A percentile compares a stretch with the other conserved stretches of the same genome.
Conservation (phyloP, 2,113 vertebrate species). For the Clarias magur region DNA sequence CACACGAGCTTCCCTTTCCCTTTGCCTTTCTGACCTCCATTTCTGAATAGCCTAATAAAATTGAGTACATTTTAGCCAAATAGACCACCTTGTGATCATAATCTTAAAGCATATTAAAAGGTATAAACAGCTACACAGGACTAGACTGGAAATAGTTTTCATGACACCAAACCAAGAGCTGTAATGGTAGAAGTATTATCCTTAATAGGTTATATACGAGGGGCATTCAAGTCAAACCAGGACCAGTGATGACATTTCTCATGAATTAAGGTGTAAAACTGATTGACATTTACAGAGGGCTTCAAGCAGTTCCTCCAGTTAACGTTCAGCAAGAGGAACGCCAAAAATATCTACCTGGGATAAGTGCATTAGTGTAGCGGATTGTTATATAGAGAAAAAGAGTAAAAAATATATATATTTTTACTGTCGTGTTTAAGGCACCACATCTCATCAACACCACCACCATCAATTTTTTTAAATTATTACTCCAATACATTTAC, state of each 20-base stretch:
- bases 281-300: too few species aligned
- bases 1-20: slow-evolving; percentile 68
- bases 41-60: slow-evolving; percentile 79
- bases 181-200: background rate
- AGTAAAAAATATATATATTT: too few species aligned
- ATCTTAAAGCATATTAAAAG: background rate
- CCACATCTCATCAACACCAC: background rate
- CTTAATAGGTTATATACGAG: background rate
- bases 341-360: too few species aligned
- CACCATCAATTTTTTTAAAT: too few species aligned
- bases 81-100: background rate
- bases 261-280: too few species aligned
- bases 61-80: background rate
- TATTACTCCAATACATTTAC: too few species aligned
- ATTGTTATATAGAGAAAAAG: too few species aligned
- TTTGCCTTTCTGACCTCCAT: slow-evolving; percentile 80
- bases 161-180: background rate
- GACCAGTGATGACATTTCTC: too few species aligned
- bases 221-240: too few species aligned
- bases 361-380: too few species aligned
- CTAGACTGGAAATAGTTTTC: background rate
- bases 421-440: background rate
- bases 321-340: too few species aligned
- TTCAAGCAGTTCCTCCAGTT: too few species aligned
- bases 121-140: background rate